A percentile compares a stretch with the other conserved stretches of the same genome.
These are phyloP conservation scores for Vanessa tameamea DNA, from an alignment of 1,140 invertebrate species.

Conservation along the genomic window DNA sequence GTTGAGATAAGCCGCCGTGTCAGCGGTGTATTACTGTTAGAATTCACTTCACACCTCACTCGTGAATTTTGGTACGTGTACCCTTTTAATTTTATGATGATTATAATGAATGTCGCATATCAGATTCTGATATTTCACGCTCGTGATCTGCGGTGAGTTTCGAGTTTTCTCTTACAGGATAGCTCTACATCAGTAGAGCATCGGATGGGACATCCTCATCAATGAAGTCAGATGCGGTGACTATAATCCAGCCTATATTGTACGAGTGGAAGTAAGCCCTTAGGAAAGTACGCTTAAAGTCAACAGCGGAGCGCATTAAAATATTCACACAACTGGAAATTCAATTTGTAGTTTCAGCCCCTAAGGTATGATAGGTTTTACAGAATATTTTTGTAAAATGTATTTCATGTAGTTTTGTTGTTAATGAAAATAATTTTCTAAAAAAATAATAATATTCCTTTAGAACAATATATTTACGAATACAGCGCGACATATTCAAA, in stretches of 20 bases:
- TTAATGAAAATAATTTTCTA: background rate
- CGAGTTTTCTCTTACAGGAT: too few species aligned
- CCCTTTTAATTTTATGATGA: too few species aligned
- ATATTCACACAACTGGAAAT: conserved; percentile 65
- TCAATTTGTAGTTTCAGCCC: conserved; percentile 63
- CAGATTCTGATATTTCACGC: too few species aligned
- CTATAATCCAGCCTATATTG: conserved; percentile 26
- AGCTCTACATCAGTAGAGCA: too few species aligned
- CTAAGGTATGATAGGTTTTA: conserved; percentile 45
- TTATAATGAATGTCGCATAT: too few species aligned
- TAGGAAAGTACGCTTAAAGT: conserved; percentile 51
- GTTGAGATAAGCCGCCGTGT: too few species aligned
- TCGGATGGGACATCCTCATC: background rate
- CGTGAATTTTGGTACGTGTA: too few species aligned
- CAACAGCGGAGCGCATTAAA: conserved; percentile 53
- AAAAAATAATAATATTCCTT: background rate
- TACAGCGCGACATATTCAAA: too few species aligned
- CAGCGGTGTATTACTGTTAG: too few species aligned
- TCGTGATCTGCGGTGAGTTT: too few species aligned
- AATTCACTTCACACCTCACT: too few species aligned
- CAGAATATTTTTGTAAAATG: conserved; percentile 18
- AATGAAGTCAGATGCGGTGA: background rate
- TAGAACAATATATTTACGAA: background rate
- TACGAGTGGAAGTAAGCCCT: conserved; percentile 1
- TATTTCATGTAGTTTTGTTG: background rate